phyloP scores from a whole-genome alignment of 2,888 invertebrate genomes.

The Lampropteryx suffumata region DNA sequence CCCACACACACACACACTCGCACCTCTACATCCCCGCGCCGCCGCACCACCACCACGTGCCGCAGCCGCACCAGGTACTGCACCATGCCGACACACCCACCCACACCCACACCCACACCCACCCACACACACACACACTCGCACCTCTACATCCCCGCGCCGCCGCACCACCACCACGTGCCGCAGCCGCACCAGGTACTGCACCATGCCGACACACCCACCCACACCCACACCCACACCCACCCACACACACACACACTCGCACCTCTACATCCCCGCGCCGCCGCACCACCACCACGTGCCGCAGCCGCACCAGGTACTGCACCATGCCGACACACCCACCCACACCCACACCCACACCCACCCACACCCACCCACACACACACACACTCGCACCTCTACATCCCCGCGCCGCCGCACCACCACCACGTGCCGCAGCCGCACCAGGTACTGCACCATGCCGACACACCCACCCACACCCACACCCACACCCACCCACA shows the following conservation, averaged over 20 bases:
- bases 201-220: conserved; percentile 27
- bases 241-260: conserved; percentile 58
- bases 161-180: conserved; percentile 81
- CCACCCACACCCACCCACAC: conserved; percentile 59
- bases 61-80: conserved; percentile 70
- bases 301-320: conserved; percentile 70
- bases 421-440: conserved; percentile 74
- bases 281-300: conserved; percentile 79
- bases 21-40: conserved; percentile 90
- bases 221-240: conserved; percentile 20
- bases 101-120: conserved; percentile 13
- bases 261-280: conserved; percentile 89
- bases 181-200: conserved; percentile 73
- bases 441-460: conserved; percentile 53
- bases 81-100: conserved; percentile 30
- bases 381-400: conserved; percentile 83
- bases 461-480: no score
- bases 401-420: conserved; percentile 87
- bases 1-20: conserved; percentile 37
- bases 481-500: neutral
- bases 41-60: conserved; percentile 79
- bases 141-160: conserved; percentile 89
- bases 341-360: conserved; percentile 68
- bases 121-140: conserved; percentile 47
- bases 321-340: neutral